A percentile compares a stretch with the other conserved stretches of the same genome.
phyloP scores from a whole-genome alignment of 2,888 invertebrate genomes.

The Hydroisotoma schaefferi region DNA sequence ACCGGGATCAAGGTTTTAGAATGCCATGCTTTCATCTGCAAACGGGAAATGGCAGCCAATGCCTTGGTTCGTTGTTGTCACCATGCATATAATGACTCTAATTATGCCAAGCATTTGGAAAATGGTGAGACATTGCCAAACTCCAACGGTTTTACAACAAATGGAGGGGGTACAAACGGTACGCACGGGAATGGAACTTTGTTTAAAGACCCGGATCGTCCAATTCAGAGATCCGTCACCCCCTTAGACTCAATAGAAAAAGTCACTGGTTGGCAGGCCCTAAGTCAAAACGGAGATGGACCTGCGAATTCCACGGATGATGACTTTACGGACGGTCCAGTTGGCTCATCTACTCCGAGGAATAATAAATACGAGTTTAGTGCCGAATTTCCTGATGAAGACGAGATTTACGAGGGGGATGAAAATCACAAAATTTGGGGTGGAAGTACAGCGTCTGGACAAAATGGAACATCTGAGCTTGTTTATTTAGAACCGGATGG shows the following conservation, averaged over 20 bases:
- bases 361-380: conserved; percentile 47
- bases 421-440: conserved; percentile 94
- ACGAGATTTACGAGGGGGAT: conserved; percentile 82
- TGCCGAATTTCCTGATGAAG: conserved; percentile 61
- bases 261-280: conserved; percentile 62
- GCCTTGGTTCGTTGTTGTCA: conserved; percentile 96
- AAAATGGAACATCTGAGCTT: conserved; percentile 52
- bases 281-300: conserved; percentile 48
- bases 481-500: conserved; percentile 67
- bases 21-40: conserved; percentile 98
- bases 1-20: conserved; percentile 96
- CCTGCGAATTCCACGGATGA: conserved; percentile 56
- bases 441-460: conserved; percentile 55
- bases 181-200: conserved; percentile 45
- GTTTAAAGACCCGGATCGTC: conserved; percentile 44
- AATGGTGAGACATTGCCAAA: conserved; percentile 53
- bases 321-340: conserved; percentile 49
- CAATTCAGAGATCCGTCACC: conserved; percentile 49
- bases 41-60: conserved; percentile 93
- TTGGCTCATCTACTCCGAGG: conserved; percentile 48
- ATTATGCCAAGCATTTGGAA: conserved; percentile 76
- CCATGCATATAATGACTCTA: conserved; percentile 94
- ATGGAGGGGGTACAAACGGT: conserved; percentile 50
- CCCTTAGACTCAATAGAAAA: conserved; percentile 53
- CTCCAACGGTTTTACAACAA: conserved; percentile 51